Evolutionary conservation across 2,113 vertebrate species (phyloP).

Genomic region (Podilymbus podiceps): DNA sequence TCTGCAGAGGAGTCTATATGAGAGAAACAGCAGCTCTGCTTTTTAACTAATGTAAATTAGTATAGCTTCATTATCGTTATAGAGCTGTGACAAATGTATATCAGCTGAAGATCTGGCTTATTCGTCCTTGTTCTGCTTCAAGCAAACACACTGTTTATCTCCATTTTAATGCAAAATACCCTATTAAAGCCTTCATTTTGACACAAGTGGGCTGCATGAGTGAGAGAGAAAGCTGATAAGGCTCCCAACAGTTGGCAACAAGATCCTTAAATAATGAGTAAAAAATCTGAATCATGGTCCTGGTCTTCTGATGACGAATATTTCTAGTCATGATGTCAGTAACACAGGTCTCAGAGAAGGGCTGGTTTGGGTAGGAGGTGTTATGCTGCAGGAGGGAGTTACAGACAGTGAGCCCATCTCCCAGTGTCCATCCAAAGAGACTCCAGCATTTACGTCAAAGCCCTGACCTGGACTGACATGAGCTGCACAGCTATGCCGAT

Average conservation of each 20-base stretch:
- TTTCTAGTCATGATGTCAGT: not conserved
- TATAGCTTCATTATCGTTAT: conserved; percentile 19
- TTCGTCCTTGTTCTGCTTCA: conserved; percentile 6
- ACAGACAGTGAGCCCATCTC: not conserved
- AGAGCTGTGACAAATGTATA: conserved; percentile 20
- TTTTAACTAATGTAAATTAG: conserved; percentile 24
- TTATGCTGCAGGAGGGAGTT: not conserved
- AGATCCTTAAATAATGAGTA: conserved; percentile 26
- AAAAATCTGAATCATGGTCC: conserved; percentile 29
- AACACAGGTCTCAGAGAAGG: not conserved
- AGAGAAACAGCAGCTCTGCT: not conserved
- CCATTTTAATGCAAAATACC: conserved; percentile 34
- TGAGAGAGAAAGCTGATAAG: conserved; percentile 5
- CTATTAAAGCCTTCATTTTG: conserved; percentile 49
- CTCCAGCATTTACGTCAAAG: not conserved
- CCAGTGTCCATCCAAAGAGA: not conserved
- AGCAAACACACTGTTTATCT: conserved; percentile 37
- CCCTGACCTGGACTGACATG: not conserved
- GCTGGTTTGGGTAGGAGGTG: not conserved
- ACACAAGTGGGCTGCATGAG: conserved; percentile 17
- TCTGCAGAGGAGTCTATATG: not conserved
- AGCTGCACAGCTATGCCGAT: not conserved
- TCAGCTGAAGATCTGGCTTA: conserved; percentile 39
- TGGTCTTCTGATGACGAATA: not conserved
- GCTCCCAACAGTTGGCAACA: conserved; percentile 24